Base-by-base conservation (phyloP, 2,888 invertebrate species). In the Drepanosiphum platanoidis region DNA sequence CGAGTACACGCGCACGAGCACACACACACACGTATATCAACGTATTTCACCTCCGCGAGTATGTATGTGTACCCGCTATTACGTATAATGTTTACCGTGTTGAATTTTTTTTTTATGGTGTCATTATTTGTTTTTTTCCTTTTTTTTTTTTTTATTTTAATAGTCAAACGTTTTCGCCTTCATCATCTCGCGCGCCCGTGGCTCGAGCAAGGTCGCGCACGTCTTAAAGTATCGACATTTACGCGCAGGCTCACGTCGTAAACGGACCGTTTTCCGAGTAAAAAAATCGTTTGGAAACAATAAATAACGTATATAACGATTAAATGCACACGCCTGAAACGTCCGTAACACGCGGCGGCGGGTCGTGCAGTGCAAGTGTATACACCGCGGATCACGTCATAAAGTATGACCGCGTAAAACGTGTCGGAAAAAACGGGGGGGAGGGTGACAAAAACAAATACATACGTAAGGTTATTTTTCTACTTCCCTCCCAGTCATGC, bases 131-230 rank as follows among this genome's bases (percentile, higher is more conserved):
- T 84, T 75, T 52, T 80, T 58, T 58, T 71, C 58, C 34, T 66
- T 34, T 34, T 58, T 58, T 71, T 70, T 66, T 66, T 34, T 34
- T 32, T 32, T 15, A 18, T 61, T 34, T 81, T 81, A 71, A 81
- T 32, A 68, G 84, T 75, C 75, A 22, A 75, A 75, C 66, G 75
- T 64, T 84, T 84, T 84, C 84, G 84, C 84, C 84, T 75, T 75
- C 84, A 72, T 84, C 75, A 61, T 66, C 66, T n/a, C 13, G n/a
- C n/a, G 71, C 39, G 72, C 71, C 36, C 39, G 70, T 58, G 61
- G 82, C 39, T 39, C 61, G 82, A 46, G 52, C 84, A 77, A 84
- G 84, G 83, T 83, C 75, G 68, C 66, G 46, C 79, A 18, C 58
- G 81, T 61, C 36, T 61, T 61, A 27, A 27, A 61, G 9, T 36